Conservation (phyloP, 2,113 vertebrate species). For the Pelobates fuscus region DNA sequence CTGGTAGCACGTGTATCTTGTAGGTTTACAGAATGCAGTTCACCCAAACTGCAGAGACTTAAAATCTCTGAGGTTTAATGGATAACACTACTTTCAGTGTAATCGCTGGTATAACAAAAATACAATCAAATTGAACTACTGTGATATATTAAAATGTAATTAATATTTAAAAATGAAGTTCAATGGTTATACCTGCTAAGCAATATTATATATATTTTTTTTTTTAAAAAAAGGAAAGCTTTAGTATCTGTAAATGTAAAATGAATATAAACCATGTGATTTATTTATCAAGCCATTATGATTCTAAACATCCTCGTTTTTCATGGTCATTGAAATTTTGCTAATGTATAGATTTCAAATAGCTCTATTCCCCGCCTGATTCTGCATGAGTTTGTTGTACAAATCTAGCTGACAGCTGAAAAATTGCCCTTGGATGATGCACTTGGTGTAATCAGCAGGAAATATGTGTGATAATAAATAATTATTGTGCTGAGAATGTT, state of each 20-base stretch:
- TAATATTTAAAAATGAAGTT: slow-evolving; percentile 15
- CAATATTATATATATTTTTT: too few relatives aligned
- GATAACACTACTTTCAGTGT: background rate
- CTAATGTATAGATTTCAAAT: slow-evolving; percentile 61
- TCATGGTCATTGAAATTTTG: slow-evolving; percentile 61
- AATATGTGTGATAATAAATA: slow-evolving; percentile 10
- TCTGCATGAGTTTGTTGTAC: slow-evolving; percentile 60
- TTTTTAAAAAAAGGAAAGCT: background rate
- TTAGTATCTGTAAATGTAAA: slow-evolving; percentile 7
- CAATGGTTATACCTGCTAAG: background rate
- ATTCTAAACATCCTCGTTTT: slow-evolving; percentile 54
- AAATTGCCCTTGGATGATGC: slow-evolving; percentile 61
- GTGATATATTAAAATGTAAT: slow-evolving; percentile 15
- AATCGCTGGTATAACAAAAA: slow-evolving; percentile 14
- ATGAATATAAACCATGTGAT: background rate
- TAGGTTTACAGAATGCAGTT: background rate
- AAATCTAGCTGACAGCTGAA: slow-evolving; percentile 62
- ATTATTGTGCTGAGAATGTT: slow-evolving; percentile 2
- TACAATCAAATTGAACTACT: slow-evolving; percentile 13
- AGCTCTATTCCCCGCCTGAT: slow-evolving; percentile 59
- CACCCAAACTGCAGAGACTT: too few relatives aligned
- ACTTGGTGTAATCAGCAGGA: slow-evolving; percentile 52
- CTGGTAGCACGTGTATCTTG: too few relatives aligned
- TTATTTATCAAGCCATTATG: slow-evolving; percentile 15
- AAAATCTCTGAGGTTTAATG: too few relatives aligned